Evolutionary conservation across 2,888 invertebrate genomes (phyloP).

Genomic region (Hanleya hanleyi): DNA sequence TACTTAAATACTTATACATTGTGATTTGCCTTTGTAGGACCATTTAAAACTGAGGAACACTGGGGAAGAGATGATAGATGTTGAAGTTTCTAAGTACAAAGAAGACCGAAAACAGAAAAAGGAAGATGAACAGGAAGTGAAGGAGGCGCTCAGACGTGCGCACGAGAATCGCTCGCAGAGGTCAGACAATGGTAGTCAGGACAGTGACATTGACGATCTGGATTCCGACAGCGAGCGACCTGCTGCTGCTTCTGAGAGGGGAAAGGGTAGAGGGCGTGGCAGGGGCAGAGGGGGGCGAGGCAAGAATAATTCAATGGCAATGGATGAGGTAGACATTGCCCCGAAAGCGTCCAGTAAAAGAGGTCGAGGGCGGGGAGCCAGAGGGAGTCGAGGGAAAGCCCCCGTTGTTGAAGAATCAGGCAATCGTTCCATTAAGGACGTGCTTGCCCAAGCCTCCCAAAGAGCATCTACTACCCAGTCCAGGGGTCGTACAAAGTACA

Average conservation of each 20-base stretch:
- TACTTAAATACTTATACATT: no score
- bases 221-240: constrained; percentile 43
- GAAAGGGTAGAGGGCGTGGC: constrained; percentile 40
- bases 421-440: constrained; percentile 40
- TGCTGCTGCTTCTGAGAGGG: constrained; percentile 36
- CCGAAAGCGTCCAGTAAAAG: constrained; percentile 20
- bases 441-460: constrained; percentile 37
- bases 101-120: constrained; percentile 65
- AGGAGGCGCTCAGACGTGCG: constrained; percentile 58
- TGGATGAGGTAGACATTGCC: constrained; percentile 12
- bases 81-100: constrained; percentile 75
- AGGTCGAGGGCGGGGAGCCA: constrained; percentile 45
- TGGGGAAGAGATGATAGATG: constrained; percentile 75
- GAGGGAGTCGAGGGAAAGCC: constrained; percentile 40
- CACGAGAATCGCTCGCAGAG: constrained; percentile 18
- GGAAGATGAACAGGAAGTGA: constrained; percentile 56
- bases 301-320: constrained; percentile 22
- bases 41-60: constrained; percentile 75
- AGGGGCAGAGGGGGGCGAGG: constrained; percentile 45
- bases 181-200: neutral
- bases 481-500: no score
- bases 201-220: neutral
- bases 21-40: no score
- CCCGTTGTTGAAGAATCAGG: constrained; percentile 40
- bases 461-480: no score